A percentile compares a stretch with the other conserved stretches of the same genome.
Evolutionary conservation across 2,797 vertebrate species (phyloP).

Genomic region (Danio albolineatus): DNA sequence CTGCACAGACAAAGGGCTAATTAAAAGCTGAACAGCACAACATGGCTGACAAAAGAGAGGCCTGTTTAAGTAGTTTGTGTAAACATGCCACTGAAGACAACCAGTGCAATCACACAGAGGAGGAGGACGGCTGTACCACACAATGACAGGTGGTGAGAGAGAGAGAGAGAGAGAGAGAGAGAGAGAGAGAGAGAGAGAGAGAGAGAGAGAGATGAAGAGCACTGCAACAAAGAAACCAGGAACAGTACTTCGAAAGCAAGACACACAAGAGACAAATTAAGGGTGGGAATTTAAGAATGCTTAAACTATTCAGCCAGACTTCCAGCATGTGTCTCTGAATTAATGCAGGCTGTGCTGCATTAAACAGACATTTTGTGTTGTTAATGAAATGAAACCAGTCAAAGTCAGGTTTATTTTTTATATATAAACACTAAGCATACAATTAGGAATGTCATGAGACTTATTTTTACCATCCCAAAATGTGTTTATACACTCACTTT

Average conservation of each 20-base stretch:
- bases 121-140: not conserved
- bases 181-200: constrained; percentile 11
- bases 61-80: constrained; percentile 51
- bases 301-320: constrained; percentile 4
- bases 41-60: constrained; percentile 46
- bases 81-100: constrained; percentile 52
- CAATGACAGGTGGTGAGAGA: constrained; percentile 15
- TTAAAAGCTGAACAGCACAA: constrained; percentile 53
- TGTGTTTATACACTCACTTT: no score
- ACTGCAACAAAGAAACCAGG: not conserved
- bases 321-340: not conserved
- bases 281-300: not conserved
- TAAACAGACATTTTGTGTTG: constrained; percentile 18
- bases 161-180: constrained; percentile 8
- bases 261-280: constrained; percentile 24
- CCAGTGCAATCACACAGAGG: not conserved
- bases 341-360: constrained; percentile 8
- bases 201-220: constrained; percentile 7
- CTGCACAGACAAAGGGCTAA: constrained; percentile 58
- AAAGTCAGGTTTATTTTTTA: not conserved
- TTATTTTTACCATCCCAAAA: not conserved
- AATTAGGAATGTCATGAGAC: not conserved
- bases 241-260: not conserved
- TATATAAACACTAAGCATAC: not conserved
- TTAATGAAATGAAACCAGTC: constrained; percentile 10